Base-by-base conservation (phyloP, 2,113 vertebrate species). In the Salvelinus sp. region DNA sequence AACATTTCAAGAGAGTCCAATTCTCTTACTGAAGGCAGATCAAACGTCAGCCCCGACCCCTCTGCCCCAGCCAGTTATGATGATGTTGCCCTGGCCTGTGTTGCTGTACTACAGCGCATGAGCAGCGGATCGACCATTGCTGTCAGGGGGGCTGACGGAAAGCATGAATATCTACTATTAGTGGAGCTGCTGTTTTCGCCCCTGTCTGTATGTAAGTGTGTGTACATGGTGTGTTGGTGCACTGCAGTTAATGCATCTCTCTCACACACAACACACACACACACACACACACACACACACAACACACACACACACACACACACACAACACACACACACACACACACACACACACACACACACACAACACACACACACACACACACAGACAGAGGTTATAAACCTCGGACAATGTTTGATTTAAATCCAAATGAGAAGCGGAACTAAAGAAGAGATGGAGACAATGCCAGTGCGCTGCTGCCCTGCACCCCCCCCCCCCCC, bases 91-190 rank as follows among this genome's bases (percentile, higher is more conserved):
- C 75, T 77, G 62, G 63, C 86, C 82, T 82, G 22, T 79, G 76
- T 84, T 84, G 74, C 83, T 69, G 91, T n/a, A n/a, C 95, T 93
- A 93, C 92, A 93, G 91, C 75, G 83, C 82, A 76, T 89, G 85
- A 83, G 87, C 94, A 94, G 92, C 88, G 93, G 94, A 95, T 95
- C 93, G 93, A 93, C 92, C 92, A 77, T 76, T 87, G 86, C 94
- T 95, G 92, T 87, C 92, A 92, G 82, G 88, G 88, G 86, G 83
- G 69, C 66, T 92, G 93, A 95, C 92, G 92, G 91, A 92, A 89
- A 85, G 89, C 93, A 94, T 93, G 92, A 93, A 93, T 94, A 93
- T 94, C 93, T n/a, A 93, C 90, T 86, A 91, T 93, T 93, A 93
- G 88, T 86, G 83, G 79, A 87, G 87, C 82, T 86, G 87, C 78